Base-by-base conservation (phyloP, 2,888 invertebrate species). In the Eudemis profundana region DNA sequence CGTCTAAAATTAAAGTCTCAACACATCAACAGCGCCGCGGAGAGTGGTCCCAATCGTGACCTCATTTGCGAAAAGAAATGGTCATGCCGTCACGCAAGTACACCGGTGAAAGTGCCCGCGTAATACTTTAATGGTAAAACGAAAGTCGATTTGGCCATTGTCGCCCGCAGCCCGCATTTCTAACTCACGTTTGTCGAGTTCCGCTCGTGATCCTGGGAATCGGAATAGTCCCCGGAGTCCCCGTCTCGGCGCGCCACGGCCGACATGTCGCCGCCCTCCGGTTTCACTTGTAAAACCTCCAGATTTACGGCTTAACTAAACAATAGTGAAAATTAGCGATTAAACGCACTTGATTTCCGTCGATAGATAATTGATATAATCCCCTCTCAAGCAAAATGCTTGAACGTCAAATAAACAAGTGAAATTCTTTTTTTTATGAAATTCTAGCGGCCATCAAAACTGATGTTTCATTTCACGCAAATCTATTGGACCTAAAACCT, bases 11-110 rank as follows among this genome's bases (percentile, higher is more conserved):
- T 72, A 74, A 70, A 79, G 81, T 84, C 83, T 78, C 77, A 81
- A 81, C 84, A 82, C 81, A 79, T 69, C 80, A 74, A 77, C 77
- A 75, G 76, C 76, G 79, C 76, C 81, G 78, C 78, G 80, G 89
- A 82, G 87, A 90, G 81, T 85, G 90, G 78, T 76, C 82, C 77
- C 81, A 85, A 72, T 78, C 78, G 79, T 92, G 92, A 92, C 92
- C 92, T 87, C 92, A 90, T 90, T 63, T 90, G 42, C 77, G 78
- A 86, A 89, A 92, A 92, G 90, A 90, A 90, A 90, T 91, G 88
- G 80, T 80, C 86, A 91, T 88, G 84, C 89, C 87, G 77, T 83
- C 89, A 90, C 86, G 90, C 88, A 80, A 89, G 70, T 78, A 83
- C 78, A 78, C 81, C 81, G 85, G 92, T 89, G 90, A 91, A 92